phyloP scores from a whole-genome alignment of 2,113 vertebrate species.

The Formicarius rufipectus region DNA sequence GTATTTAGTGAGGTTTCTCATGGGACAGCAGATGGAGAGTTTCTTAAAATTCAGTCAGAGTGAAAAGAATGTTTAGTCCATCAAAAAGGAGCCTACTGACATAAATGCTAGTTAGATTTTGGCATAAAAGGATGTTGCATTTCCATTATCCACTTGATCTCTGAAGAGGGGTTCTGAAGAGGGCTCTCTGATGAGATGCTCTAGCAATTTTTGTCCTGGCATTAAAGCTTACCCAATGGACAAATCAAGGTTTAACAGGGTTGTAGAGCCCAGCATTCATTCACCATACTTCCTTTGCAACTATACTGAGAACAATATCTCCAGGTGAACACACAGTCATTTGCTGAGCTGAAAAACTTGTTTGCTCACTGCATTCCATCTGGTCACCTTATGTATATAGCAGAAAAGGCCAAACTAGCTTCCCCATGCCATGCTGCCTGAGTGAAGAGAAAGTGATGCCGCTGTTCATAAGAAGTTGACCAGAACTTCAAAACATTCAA shows the following conservation, averaged over 20 bases:
- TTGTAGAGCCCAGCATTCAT: neutral
- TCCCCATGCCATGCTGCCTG: neutral
- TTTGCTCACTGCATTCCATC: constrained; percentile 18
- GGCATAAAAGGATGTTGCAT: neutral
- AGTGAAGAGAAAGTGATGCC: neutral
- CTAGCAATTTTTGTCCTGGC: neutral
- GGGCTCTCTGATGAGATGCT: neutral
- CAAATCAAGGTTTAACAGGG: neutral
- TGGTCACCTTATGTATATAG: neutral
- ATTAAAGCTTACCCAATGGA: neutral
- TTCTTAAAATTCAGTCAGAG: neutral
- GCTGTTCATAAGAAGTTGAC: neutral
- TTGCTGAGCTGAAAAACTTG: constrained; percentile 45
- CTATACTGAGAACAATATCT: neutral
- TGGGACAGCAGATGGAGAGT: neutral
- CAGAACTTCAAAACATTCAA: neutral
- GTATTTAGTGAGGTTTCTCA: neutral
- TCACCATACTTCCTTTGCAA: neutral
- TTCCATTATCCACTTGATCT: neutral
- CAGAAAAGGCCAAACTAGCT: constrained; percentile 13
- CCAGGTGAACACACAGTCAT: constrained; percentile 9
- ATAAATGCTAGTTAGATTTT: neutral
- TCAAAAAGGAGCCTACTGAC: neutral
- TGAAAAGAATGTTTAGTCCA: neutral
- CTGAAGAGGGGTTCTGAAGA: neutral